These are phyloP conservation scores for Biston stratarius DNA, from an alignment of 2,888 invertebrate species.

Conservation along the genomic window DNA sequence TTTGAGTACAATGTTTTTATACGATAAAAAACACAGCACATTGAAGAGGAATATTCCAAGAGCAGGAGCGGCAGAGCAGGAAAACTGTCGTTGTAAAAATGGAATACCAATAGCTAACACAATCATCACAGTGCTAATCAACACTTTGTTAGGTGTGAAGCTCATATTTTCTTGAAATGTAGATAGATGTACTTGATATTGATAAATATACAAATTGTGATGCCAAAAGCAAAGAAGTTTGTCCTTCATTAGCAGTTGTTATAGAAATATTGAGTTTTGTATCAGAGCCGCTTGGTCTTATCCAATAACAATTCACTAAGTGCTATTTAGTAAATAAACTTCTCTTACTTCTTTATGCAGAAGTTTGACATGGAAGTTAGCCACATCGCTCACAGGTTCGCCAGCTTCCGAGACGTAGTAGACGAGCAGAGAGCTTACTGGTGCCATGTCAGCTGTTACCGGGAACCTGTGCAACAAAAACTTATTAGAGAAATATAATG, in stretches of 20 bases:
- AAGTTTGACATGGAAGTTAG: constrained; percentile 88
- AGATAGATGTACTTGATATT: too few relatives aligned
- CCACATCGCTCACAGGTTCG: constrained; percentile 89
- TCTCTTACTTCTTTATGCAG: constrained; percentile 86
- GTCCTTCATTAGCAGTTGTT: too few relatives aligned
- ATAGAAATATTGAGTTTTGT: too few relatives aligned
- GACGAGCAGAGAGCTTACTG: constrained; percentile 88
- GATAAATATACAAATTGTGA: too few relatives aligned
- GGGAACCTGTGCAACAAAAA: constrained; percentile 81
- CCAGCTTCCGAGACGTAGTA: constrained; percentile 89
- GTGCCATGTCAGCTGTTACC: constrained; percentile 89
- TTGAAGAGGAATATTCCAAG: not conserved
- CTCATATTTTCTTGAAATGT: too few relatives aligned
- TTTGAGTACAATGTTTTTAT: constrained; percentile 32
- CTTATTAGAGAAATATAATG: not conserved
- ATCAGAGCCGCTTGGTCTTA: too few relatives aligned
- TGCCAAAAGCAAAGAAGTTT: too few relatives aligned
- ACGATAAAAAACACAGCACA: not conserved
- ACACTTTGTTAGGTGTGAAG: too few relatives aligned
- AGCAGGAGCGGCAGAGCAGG: too few relatives aligned
- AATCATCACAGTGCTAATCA: too few relatives aligned
- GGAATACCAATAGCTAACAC: too few relatives aligned
- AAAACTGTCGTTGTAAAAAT: not conserved
- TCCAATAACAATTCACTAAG: not conserved
- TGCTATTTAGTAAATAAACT: not conserved